A percentile compares a stretch with the other conserved stretches of the same genome.
Evolutionary conservation across 2,113 vertebrate genomes (phyloP).

Genomic region (Gallinago paraguaiae): DNA sequence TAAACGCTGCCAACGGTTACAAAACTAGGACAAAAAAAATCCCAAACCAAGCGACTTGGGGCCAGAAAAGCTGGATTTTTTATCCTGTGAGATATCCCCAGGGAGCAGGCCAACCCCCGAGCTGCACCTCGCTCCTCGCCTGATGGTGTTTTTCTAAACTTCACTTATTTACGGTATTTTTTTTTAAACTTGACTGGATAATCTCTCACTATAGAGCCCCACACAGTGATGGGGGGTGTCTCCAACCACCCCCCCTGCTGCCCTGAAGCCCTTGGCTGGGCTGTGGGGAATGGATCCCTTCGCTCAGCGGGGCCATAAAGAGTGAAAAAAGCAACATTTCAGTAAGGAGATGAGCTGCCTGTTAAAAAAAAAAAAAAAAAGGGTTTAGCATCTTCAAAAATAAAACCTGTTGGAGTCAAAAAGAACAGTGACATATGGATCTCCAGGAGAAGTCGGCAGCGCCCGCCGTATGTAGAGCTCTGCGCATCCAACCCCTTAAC

Average conservation of each 20-base stretch:
- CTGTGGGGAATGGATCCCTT: background rate
- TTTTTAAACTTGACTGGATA: background rate
- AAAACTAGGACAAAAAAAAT: background rate
- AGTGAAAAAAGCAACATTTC: background rate
- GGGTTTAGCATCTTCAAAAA: background rate
- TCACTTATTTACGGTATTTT: background rate
- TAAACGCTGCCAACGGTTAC: background rate
- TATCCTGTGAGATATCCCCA: background rate
- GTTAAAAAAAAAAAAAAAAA: background rate
- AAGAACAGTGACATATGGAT: background rate
- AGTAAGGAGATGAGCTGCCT: background rate
- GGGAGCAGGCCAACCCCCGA: background rate
- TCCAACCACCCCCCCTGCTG: background rate
- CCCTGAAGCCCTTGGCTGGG: background rate
- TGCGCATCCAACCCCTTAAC: background rate
- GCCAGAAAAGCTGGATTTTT: background rate
- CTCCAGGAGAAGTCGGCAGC: background rate
- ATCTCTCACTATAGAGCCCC: background rate
- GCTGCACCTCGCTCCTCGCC: background rate
- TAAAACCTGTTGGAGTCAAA: background rate
- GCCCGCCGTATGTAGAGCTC: fast-evolving
- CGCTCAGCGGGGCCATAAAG: background rate
- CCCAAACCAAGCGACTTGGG: background rate
- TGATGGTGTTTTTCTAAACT: background rate
- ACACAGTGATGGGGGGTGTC: background rate